phyloP scores from a whole-genome alignment of 53 echinoderm and acorn worm genomes.

The Stichopus horrens region DNA sequence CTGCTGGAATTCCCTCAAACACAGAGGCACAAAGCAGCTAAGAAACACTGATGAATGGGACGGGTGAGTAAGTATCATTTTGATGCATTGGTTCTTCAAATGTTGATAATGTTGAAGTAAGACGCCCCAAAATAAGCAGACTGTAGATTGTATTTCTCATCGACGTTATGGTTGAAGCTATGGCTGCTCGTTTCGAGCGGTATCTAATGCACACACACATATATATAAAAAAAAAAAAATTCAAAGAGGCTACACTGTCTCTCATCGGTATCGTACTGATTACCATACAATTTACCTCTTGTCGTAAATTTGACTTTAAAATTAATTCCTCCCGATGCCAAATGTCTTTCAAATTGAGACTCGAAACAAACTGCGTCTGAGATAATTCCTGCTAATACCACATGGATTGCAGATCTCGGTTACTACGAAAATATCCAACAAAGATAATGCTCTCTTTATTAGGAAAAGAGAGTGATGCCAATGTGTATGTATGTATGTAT shows the following conservation, averaged over 20 bases:
- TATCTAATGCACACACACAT: not conserved
- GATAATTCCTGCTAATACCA: not conserved
- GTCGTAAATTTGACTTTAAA: not conserved
- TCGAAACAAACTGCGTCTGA: not conserved
- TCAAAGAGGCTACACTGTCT: not conserved
- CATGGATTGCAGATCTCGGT: not conserved
- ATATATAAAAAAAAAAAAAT: not conserved
- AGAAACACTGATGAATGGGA: not conserved
- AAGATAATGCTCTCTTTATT: not conserved
- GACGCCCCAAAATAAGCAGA: not conserved
- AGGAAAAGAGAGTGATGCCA: too few species aligned
- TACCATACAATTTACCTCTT: not conserved
- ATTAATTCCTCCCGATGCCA: not conserved
- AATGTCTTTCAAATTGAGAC: not conserved
- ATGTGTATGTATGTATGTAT: too few species aligned
- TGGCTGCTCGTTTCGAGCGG: not conserved
- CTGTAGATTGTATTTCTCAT: not conserved
- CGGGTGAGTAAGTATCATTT: not conserved
- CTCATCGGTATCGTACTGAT: not conserved
- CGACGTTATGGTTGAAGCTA: not conserved
- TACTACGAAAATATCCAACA: not conserved
- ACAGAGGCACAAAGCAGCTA: not conserved
- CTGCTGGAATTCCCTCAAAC: not conserved
- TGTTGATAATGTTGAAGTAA: not conserved
- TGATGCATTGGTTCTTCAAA: not conserved